Base-by-base conservation (phyloP, 2,113 vertebrate species). In the Martes martes region DNA sequence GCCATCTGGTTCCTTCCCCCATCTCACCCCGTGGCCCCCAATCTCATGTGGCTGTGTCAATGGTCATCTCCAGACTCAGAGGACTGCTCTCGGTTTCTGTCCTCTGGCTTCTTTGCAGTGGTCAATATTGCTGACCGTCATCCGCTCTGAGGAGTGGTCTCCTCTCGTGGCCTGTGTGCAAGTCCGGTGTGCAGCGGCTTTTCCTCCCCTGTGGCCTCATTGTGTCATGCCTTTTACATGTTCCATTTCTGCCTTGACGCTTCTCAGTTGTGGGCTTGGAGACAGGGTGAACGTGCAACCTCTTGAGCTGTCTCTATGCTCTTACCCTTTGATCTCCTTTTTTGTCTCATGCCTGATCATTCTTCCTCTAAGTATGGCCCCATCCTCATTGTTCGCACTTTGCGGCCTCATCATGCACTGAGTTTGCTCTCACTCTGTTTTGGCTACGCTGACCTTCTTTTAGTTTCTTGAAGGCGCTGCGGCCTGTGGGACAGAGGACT, bases 1-100 rank as follows among this genome's bases (percentile, higher is more conserved):
- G 78, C 97, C 95, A 97, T 98, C 96, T 97, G 97, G 55, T 31
- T 91, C 45, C 59, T 57, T 57, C 36, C 11, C 45, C n/a, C 57
- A 3, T 6, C 57, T 7, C 57, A 23, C 21, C 55, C 55, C 18
- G 6, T 7, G 55, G 61, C 61, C 11, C 61, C 92, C 36, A 84
- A 26, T 73, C 89, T 85, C 89, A 33, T 42, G 39, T 21, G 52
- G 83, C 83, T 86, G 18, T 76, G 88, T 73, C 50, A 50, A 28
- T 69, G 93, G 94, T 83, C 95, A 88, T 45, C 84, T 96, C 87
- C 36, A 82, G n/a, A 94, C 76, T 28, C 52, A 73, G 74, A 82
- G 88, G 39, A 21, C 65, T 94, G 55, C 31, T 76, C 61, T 42
- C 85, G 42, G 47, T 67, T 86, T 78, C 82, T 91, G 45, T 86